Evolutionary conservation across 2,113 vertebrate species (phyloP).

Genomic region (Suncus etruscus): DNA sequence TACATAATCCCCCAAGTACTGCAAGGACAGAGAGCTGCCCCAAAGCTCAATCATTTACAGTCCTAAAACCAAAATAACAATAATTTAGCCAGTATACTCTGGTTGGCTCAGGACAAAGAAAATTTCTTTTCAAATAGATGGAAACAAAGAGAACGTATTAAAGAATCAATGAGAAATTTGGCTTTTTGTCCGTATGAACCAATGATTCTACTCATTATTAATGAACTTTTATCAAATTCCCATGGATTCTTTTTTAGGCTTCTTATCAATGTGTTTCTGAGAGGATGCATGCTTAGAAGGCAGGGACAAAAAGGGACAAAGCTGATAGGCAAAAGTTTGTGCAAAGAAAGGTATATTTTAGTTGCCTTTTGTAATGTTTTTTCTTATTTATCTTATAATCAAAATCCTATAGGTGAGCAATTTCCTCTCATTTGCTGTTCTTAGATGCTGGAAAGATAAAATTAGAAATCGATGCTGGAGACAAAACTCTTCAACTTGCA

Average conservation of each 20-base stretch:
- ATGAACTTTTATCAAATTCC: background rate
- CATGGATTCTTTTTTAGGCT: background rate
- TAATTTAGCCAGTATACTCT: background rate
- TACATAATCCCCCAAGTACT: too few relatives aligned
- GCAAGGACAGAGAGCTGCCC: too few relatives aligned
- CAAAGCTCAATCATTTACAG: too few relatives aligned
- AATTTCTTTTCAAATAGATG: background rate
- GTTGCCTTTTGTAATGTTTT: background rate
- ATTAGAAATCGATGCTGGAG: background rate
- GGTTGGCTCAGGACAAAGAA: background rate
- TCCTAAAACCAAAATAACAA: too few relatives aligned
- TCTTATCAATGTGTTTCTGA: background rate
- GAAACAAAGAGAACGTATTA: background rate
- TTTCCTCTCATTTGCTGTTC: background rate
- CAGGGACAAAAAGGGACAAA: background rate
- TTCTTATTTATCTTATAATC: background rate
- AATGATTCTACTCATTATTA: constrained; percentile 13
- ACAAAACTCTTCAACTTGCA: background rate
- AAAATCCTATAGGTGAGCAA: background rate
- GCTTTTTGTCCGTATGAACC: background rate
- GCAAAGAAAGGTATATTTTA: background rate
- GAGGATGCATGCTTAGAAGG: background rate
- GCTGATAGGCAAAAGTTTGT: background rate
- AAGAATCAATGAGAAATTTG: background rate
- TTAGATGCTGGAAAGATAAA: background rate